Base-by-base conservation (phyloP, 2,888 invertebrate genomes). In the Eustalomyia histrio region DNA sequence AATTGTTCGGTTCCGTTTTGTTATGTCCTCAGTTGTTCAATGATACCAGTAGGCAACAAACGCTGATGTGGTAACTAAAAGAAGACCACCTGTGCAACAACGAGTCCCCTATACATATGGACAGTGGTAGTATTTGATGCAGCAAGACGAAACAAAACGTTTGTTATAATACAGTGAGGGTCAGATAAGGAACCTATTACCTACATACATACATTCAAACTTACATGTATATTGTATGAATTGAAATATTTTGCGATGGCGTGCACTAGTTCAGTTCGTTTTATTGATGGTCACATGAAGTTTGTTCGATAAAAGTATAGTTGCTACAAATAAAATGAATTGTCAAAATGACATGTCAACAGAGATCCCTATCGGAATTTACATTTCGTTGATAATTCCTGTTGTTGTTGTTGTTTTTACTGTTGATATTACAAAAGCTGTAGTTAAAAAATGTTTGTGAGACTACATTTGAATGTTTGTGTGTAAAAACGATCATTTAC, bases 301-400 rank as follows among this genome's bases (percentile, higher is more conserved):
- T 74, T 71, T 39, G 16, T 65, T 67, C 67, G 78, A 81, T 78
- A 78, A 81, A 71, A 65, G 65, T 81, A 18, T 74, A 74, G 81
- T 84, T 84, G 80, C 83, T 72, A 82, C 78, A 86, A 84, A 86
- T 85, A 86, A 87, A 87, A 85, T 76, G 76, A 83, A 83, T 83
- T 85, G 89, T 89, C 88, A 89, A 89, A 89, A 89, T 88, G 88
- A 87, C 90, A 90, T 85, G 85, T 88, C 87, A 86, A 87, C 87
- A 86, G 84, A 84, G 88, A 88, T 89, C 86, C 82, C 84, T 84
- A 86, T 86, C 87, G 80, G 74, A 69, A 76, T 78, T 83, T 82
- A 65, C 83, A 78, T 84, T 85, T 84, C 81, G 84, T 21, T 50
- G 79, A 72, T 61, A 65, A 78, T 60, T 64, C 24, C 39, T 58